These are phyloP conservation scores for Trachelipus rathkii DNA, from an alignment of 1,140 invertebrate species.

Conservation along the genomic window DNA sequence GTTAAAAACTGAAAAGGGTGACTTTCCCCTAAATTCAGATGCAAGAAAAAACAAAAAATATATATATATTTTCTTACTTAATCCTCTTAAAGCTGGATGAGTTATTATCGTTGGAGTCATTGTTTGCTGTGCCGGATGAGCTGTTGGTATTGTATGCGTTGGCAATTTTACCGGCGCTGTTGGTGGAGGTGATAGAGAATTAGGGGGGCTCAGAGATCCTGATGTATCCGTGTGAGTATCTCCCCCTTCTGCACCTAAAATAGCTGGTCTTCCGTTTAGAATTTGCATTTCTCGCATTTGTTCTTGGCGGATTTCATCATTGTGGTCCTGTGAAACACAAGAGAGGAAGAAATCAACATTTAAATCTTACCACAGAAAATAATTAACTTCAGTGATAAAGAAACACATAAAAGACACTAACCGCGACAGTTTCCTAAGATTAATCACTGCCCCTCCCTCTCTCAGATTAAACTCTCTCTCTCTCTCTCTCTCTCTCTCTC, in stretches of 20 bases:
- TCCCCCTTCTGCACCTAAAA: slow-evolving; percentile 23
- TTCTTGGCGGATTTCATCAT: slow-evolving; percentile 54
- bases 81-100: neutral
- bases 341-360: neutral
- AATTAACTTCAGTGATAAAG: neutral
- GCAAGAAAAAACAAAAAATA: no score
- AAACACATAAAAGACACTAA: neutral
- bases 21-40: no score
- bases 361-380: slow-evolving; percentile 1
- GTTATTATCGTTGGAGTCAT: neutral
- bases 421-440: neutral
- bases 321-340: slow-evolving; percentile 49
- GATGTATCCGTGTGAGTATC: slow-evolving; percentile 39
- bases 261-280: slow-evolving; percentile 42
- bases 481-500: no score
- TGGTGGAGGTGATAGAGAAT: slow-evolving; percentile 35
- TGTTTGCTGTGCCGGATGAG: neutral
- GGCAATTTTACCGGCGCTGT: slow-evolving; percentile 37
- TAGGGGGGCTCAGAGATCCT: slow-evolving; percentile 29
- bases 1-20: no score
- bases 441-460: neutral
- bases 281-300: slow-evolving; percentile 52
- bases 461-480: no score
- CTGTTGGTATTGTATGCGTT: slow-evolving; percentile 18
- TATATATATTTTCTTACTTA: neutral